A percentile compares a stretch with the other conserved stretches of the same genome.
phyloP scores from a whole-genome alignment of 2,888 invertebrate genomes.

The Meteorus colon region DNA sequence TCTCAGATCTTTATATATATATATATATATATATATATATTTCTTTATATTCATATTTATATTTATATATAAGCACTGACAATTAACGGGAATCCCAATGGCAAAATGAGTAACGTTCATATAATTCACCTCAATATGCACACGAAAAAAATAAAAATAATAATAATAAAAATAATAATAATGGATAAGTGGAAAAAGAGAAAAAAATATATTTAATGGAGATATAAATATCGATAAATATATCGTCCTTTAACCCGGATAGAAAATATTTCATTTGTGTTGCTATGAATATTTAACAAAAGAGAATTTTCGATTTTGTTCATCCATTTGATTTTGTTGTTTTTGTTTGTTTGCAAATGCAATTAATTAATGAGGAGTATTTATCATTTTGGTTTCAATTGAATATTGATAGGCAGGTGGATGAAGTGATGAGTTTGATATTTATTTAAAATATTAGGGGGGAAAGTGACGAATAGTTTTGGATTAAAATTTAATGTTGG shows the following conservation, averaged over 20 bases:
- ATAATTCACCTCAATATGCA: not conserved
- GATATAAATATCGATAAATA: not conserved
- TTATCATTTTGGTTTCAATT: no score
- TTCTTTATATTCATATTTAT: not conserved
- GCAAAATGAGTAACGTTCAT: slow-evolving; percentile 35
- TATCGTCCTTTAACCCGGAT: not conserved
- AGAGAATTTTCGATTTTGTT: no score
- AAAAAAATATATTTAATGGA: not conserved
- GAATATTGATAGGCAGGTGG: no score
- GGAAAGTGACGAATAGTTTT: no score
- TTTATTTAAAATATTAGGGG: no score
- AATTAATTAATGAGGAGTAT: no score
- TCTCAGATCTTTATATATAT: slow-evolving; percentile 46
- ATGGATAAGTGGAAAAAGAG: not conserved
- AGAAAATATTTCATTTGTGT: not conserved
- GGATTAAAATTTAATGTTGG: no score
- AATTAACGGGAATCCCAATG: slow-evolving; percentile 56
- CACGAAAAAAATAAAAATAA: not conserved
- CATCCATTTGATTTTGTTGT: no score
- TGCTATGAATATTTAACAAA: no score
- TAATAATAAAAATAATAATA: no score
- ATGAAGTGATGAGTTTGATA: no score
- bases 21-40: not conserved
- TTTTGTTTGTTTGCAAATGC: no score
- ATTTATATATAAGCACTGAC: slow-evolving; percentile 42